A percentile compares a stretch with the other conserved stretches of the same genome.
Evolutionary conservation across 2,888 invertebrate genomes (phyloP).

Genomic region (Silvanus unidentatus): DNA sequence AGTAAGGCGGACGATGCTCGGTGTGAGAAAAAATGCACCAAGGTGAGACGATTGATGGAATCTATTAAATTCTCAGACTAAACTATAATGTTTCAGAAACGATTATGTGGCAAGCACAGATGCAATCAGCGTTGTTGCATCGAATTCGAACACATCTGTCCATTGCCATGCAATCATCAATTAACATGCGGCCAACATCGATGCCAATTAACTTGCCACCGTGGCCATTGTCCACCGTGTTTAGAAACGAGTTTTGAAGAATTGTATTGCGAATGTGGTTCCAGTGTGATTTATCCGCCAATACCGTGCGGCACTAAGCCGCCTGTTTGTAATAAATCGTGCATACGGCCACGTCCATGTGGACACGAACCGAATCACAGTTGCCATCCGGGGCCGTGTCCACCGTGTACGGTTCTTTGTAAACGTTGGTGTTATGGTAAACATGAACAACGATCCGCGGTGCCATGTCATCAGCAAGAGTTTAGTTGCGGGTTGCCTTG

Average conservation of each 20-base stretch:
- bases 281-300: constrained; percentile 80
- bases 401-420: constrained; percentile 83
- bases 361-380: constrained; percentile 76
- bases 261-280: constrained; percentile 85
- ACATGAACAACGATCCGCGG: constrained; percentile 71
- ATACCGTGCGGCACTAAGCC: constrained; percentile 86
- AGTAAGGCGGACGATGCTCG: constrained; percentile 66
- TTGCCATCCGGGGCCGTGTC: constrained; percentile 75
- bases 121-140: constrained; percentile 88
- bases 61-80: not conserved
- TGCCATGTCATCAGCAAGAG: constrained; percentile 79
- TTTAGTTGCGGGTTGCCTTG: constrained; percentile 90
- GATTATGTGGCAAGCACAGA: constrained; percentile 82
- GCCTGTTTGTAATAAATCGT: constrained; percentile 73
- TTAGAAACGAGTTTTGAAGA: constrained; percentile 79
- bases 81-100: constrained; percentile 49
- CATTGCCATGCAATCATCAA: constrained; percentile 71
- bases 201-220: constrained; percentile 85
- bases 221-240: constrained; percentile 76
- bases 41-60: constrained; percentile 48
- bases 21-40: constrained; percentile 87
- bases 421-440: constrained; percentile 68
- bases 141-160: constrained; percentile 79
- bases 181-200: constrained; percentile 84
- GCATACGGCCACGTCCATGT: constrained; percentile 71